Conservation (phyloP, 2,888 invertebrate species). For the Brassicogethes aeneus region DNA sequence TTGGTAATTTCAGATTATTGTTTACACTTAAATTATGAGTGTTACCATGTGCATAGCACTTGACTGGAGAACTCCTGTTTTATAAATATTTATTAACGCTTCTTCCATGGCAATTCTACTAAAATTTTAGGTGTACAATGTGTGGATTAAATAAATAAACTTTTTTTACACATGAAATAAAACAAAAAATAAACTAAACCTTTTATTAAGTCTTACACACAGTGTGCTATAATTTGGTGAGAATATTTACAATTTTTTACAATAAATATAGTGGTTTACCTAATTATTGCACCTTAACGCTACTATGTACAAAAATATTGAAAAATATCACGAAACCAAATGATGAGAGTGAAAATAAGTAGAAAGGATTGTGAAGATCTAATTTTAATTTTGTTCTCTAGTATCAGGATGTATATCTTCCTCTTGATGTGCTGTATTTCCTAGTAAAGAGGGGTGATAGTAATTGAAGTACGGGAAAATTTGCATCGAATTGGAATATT, state of each 20-base stretch:
- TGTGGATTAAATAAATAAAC: too few relatives aligned
- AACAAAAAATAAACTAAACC: too few relatives aligned
- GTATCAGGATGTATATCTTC: conserved; percentile 19
- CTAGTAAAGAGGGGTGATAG: conserved; percentile 35
- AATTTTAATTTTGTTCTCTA: neutral
- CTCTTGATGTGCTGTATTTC: conserved; percentile 26
- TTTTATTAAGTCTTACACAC: neutral
- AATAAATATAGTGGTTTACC: neutral
- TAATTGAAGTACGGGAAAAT: conserved; percentile 41
- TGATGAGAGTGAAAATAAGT: too few relatives aligned
- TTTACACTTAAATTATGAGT: conserved; percentile 32
- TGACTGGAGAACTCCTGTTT: conserved; percentile 26
- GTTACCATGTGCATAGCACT: conserved; percentile 34
- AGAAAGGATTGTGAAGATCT: too few relatives aligned
- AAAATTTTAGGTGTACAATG: too few relatives aligned
- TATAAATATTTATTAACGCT: conserved; percentile 30
- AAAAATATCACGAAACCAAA: neutral
- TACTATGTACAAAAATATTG: neutral
- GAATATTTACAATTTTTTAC: neutral
- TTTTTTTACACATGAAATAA: too few relatives aligned
- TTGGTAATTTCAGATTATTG: conserved; percentile 29
- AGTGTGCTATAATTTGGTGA: neutral
- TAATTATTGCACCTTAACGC: neutral
- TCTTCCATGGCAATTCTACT: too few relatives aligned
- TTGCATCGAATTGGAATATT: conserved; percentile 38